These are phyloP conservation scores for Neoniphon sammara DNA, from an alignment of 2,797 vertebrate species.

Conservation along the genomic window DNA sequence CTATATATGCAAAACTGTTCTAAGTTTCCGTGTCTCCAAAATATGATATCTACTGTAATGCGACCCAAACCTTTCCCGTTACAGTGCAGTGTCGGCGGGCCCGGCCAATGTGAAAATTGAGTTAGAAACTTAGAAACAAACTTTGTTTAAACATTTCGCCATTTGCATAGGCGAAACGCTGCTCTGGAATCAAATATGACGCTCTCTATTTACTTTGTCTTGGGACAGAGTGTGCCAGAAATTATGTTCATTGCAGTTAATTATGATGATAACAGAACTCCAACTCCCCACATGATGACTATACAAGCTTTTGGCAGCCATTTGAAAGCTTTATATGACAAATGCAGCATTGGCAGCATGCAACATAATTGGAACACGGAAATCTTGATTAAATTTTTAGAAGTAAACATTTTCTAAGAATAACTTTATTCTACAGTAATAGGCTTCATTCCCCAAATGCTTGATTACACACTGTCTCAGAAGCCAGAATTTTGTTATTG, in stretches of 20 bases:
- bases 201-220: conserved; percentile 51
- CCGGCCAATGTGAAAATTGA: conserved; percentile 37
- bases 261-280: conserved; percentile 63
- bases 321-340: conserved; percentile 51
- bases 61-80: conserved; percentile 31
- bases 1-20: neutral
- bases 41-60: conserved; percentile 19
- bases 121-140: conserved; percentile 39
- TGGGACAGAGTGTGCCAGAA: conserved; percentile 40
- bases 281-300: conserved; percentile 51
- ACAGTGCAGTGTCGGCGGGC: conserved; percentile 1
- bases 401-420: conserved; percentile 78
- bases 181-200: conserved; percentile 49
- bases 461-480: conserved; percentile 67
- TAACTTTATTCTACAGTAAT: conserved; percentile 77
- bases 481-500: conserved; percentile 74
- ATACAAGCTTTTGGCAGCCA: conserved; percentile 50
- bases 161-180: conserved; percentile 12
- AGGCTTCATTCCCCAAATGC: conserved; percentile 69
- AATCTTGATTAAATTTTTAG: conserved; percentile 70
- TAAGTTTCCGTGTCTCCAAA: conserved; percentile 32
- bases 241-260: conserved; percentile 53
- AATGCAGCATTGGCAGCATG: conserved; percentile 59
- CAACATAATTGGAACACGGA: conserved; percentile 50
- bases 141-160: conserved; percentile 29